These are phyloP conservation scores for Eupithecia pulchellata DNA, from an alignment of 2,888 invertebrate species.

Conservation along the genomic window DNA sequence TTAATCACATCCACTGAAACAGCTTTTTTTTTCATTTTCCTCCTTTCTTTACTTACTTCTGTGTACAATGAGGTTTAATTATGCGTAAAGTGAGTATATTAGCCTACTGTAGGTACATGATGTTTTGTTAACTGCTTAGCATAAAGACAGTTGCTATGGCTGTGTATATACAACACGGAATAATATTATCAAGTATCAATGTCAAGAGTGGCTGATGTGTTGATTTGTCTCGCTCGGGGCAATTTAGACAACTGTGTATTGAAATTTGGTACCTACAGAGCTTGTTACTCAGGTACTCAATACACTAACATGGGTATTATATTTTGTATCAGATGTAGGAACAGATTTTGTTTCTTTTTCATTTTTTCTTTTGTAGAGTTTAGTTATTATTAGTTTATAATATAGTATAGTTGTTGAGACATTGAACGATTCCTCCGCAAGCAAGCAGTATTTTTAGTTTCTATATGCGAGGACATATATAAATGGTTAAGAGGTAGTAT, in stretches of 20 bases:
- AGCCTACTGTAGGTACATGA: neutral
- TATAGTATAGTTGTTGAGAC: too few relatives aligned
- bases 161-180: neutral
- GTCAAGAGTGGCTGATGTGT: neutral
- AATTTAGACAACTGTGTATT: slow-evolving; percentile 2
- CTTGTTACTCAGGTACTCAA: neutral
- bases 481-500: too few relatives aligned
- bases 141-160: neutral
- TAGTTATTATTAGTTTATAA: too few relatives aligned
- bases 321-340: too few relatives aligned
- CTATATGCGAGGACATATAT: too few relatives aligned
- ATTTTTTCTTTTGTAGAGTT: too few relatives aligned
- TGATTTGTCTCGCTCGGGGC: neutral
- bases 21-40: neutral
- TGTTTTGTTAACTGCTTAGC: neutral
- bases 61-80: neutral
- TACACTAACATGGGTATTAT: too few relatives aligned
- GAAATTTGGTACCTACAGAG: neutral
- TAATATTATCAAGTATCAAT: neutral
- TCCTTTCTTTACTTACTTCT: neutral
- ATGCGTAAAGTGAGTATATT: neutral
- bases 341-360: too few relatives aligned
- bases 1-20: neutral
- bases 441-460: too few relatives aligned
- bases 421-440: too few relatives aligned